These are phyloP conservation scores for Flexamia atlantica DNA, from an alignment of 2,888 invertebrate species.

Conservation along the genomic window DNA sequence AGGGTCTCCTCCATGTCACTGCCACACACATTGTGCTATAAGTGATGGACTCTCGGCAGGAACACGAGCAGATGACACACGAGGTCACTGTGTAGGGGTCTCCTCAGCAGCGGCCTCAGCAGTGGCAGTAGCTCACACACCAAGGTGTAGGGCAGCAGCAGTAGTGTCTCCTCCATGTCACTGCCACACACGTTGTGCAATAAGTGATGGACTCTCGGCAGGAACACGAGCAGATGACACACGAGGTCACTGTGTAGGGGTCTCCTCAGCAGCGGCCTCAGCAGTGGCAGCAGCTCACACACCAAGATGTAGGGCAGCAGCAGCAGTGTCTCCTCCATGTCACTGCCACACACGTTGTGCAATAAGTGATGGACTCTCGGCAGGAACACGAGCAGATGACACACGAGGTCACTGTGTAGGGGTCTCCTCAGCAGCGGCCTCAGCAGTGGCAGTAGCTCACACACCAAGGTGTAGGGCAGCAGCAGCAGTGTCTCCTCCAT, in stretches of 20 bases:
- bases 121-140: conserved; percentile 88
- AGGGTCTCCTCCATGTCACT: conserved; percentile 76
- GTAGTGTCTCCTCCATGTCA: too few relatives aligned
- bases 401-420: too few relatives aligned
- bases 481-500: too few relatives aligned
- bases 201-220: conserved; percentile 85
- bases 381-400: too few relatives aligned
- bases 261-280: conserved; percentile 78
- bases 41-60: conserved; percentile 83
- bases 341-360: too few relatives aligned
- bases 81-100: too few relatives aligned
- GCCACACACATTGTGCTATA: too few relatives aligned
- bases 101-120: conserved; percentile 79
- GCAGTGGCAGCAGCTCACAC: conserved; percentile 84
- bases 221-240: too few relatives aligned
- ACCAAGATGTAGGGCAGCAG: conserved; percentile 84
- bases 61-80: too few relatives aligned
- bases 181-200: too few relatives aligned
- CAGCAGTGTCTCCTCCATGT: too few relatives aligned
- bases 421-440: conserved; percentile 76
- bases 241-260: too few relatives aligned
- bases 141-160: conserved; percentile 81
- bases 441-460: conserved; percentile 86
- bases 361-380: conserved; percentile 87
- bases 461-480: conserved; percentile 85